A percentile compares a stretch with the other conserved stretches of the same genome.
phyloP scores from a whole-genome alignment of 2,797 vertebrate genomes.

The Poecilia picta region DNA sequence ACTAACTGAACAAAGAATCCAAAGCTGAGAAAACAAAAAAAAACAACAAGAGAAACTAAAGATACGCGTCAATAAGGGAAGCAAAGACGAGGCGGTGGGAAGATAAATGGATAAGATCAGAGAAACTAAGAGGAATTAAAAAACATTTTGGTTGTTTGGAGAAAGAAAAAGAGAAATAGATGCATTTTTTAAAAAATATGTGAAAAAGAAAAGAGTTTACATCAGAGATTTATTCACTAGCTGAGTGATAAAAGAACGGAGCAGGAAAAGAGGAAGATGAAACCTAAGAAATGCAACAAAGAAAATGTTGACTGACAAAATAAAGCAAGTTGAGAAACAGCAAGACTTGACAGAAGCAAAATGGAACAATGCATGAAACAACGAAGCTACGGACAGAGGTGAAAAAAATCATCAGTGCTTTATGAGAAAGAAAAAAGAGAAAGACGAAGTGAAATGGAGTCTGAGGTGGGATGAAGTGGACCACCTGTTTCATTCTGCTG shows the following conservation, averaged over 20 bases:
- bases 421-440: not conserved
- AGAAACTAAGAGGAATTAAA: not conserved
- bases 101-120: not conserved
- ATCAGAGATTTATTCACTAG: not conserved
- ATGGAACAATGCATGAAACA: not conserved
- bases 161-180: not conserved
- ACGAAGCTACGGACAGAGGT: not conserved
- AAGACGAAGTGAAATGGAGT: constrained; percentile 8
- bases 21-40: not conserved
- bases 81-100: not conserved
- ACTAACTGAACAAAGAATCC: too few species aligned
- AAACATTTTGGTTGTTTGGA: not conserved
- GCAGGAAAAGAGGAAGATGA: not conserved
- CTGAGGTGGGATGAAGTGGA: constrained; percentile 23
- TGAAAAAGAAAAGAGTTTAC: not conserved
- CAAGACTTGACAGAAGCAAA: not conserved
- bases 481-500: constrained; percentile 51
- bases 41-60: not conserved
- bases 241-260: not conserved
- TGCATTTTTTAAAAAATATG: not conserved
- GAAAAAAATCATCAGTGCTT: constrained; percentile 9
- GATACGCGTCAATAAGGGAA: not conserved
- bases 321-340: not conserved
- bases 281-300: not conserved
- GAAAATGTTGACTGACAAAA: not conserved